Evolutionary conservation across 2,888 invertebrate genomes (phyloP).

Genomic region (Metellina segmentata): DNA sequence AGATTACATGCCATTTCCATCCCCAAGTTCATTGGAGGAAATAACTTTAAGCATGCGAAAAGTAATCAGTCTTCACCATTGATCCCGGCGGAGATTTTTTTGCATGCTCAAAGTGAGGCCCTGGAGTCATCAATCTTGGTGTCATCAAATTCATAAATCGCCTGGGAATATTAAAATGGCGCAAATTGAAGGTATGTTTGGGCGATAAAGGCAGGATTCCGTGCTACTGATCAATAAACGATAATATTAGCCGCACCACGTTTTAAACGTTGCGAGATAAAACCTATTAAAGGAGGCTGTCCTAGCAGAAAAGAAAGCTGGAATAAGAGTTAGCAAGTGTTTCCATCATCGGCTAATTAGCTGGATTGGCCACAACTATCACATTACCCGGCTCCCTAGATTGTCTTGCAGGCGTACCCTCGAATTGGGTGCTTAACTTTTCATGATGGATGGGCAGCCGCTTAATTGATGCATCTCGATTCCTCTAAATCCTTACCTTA

Average conservation of each 20-base stretch:
- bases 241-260: slow-evolving; percentile 29
- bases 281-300: slow-evolving; percentile 43
- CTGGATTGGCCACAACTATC: slow-evolving; percentile 66
- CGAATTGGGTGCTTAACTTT: slow-evolving; percentile 50
- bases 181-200: slow-evolving; percentile 50
- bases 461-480: slow-evolving; percentile 65
- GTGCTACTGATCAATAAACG: slow-evolving; percentile 62
- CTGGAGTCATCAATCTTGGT: slow-evolving; percentile 47
- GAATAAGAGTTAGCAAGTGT: slow-evolving; percentile 67
- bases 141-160: slow-evolving; percentile 65
- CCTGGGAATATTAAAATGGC: slow-evolving; percentile 46
- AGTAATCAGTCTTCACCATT: slow-evolving; percentile 42
- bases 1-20: too few relatives aligned
- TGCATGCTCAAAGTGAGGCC: neutral
- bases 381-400: slow-evolving; percentile 53
- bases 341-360: slow-evolving; percentile 72
- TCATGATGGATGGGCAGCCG: slow-evolving; percentile 59
- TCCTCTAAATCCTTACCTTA: slow-evolving; percentile 59
- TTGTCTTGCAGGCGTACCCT: slow-evolving; percentile 44
- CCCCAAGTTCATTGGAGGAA: neutral
- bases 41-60: slow-evolving; percentile 10
- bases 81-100: slow-evolving; percentile 10
- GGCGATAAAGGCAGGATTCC: slow-evolving; percentile 24
- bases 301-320: slow-evolving; percentile 40
- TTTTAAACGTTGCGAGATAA: slow-evolving; percentile 48